Evolutionary conservation across 37 sponge, comb jelly and placozoan species (phyloP).

Genomic region (Halisarca cf. caerulea): DNA sequence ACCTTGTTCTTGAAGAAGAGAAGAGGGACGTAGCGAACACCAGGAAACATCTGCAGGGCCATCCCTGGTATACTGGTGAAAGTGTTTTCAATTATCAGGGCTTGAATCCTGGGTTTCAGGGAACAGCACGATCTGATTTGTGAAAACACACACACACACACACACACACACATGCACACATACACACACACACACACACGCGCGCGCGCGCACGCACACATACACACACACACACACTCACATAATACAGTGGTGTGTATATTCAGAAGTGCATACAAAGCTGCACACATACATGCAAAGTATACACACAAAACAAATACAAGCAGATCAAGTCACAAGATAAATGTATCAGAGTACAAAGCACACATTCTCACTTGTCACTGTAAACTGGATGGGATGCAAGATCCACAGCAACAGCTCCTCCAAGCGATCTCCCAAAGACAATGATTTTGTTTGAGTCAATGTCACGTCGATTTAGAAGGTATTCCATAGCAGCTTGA

Average conservation of each 20-base stretch:
- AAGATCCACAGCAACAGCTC: conserved; percentile 92
- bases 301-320: too few species aligned
- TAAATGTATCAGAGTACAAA: too few species aligned
- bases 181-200: too few species aligned
- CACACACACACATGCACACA: too few species aligned
- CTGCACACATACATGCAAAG: too few species aligned
- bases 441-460: conserved; percentile 87
- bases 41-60: conserved; percentile 88
- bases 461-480: conserved; percentile 81
- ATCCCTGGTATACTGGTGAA: conserved; percentile 96
- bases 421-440: conserved; percentile 93
- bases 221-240: not conserved
- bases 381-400: conserved; percentile 64
- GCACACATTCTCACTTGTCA: conserved; percentile 79
- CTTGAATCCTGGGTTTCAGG: conserved; percentile 53
- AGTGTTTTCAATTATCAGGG: conserved; percentile 94
- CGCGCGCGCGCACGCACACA: not conserved
- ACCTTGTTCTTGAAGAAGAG: conserved; percentile 96
- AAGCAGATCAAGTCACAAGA: too few species aligned
- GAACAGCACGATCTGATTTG: not conserved
- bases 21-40: conserved; percentile 67
- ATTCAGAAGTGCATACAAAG: too few species aligned
- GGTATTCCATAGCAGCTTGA: conserved; percentile 89
- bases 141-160: too few species aligned
- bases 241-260: too few species aligned